Evolutionary conservation across 2,113 vertebrate genomes (phyloP).

Genomic region (Entomyzon cyanotis): DNA sequence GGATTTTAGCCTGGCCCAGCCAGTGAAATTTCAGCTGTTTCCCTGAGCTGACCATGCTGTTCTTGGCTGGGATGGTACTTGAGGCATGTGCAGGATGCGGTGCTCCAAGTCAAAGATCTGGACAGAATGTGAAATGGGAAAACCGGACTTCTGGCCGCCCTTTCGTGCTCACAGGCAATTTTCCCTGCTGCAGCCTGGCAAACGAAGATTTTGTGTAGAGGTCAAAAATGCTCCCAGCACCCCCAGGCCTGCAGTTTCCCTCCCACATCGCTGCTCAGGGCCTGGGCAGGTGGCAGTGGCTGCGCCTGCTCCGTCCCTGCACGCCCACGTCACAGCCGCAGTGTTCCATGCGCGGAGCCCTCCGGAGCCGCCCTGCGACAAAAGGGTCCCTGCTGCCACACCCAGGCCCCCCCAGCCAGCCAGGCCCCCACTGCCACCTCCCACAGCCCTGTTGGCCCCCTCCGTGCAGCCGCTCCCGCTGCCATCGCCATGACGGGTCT

Average conservation of each 20-base stretch:
- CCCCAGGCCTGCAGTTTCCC: neutral
- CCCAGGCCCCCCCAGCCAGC: neutral
- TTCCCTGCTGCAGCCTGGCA: neutral
- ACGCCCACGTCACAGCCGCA: neutral
- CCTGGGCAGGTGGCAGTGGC: slow-evolving; percentile 24
- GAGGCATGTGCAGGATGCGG: neutral
- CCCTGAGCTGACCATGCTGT: neutral
- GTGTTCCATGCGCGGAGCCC: neutral
- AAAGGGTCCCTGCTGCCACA: neutral
- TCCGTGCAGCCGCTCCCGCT: fast-evolving
- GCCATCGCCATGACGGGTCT: neutral
- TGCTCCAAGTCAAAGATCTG: fast-evolving
- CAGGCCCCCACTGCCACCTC: neutral
- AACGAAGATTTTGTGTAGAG: neutral
- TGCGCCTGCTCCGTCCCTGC: neutral
- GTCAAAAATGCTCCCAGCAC: neutral
- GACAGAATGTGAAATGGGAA: neutral
- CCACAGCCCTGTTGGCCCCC: fast-evolving
- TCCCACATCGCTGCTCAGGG: neutral
- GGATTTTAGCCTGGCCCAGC: neutral
- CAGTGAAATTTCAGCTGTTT: neutral
- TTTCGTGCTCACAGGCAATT: fast-evolving
- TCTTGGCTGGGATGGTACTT: neutral
- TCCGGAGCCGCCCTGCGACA: neutral
- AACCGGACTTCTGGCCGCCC: neutral